Conservation (phyloP, 2,888 invertebrate species). For the Apoderus coryli region DNA sequence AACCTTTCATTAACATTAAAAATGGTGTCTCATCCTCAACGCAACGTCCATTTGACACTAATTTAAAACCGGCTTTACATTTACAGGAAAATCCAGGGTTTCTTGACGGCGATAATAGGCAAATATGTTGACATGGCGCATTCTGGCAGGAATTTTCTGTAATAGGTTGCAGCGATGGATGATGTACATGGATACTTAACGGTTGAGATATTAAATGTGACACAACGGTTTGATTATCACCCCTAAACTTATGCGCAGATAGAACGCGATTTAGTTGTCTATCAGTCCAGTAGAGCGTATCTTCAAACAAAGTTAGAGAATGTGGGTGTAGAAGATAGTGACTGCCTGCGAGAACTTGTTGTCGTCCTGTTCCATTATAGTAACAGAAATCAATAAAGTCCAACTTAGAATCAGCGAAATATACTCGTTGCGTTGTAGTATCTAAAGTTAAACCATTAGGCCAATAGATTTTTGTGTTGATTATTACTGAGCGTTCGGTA, state of each 20-base stretch:
- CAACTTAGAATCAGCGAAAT: constrained; percentile 93
- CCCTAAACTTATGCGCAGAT: constrained; percentile 80
- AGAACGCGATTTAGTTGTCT: constrained; percentile 79
- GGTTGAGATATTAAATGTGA: constrained; percentile 92
- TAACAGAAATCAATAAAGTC: constrained; percentile 97
- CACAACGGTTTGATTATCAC: constrained; percentile 83
- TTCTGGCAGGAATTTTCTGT: constrained; percentile 62
- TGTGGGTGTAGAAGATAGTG: constrained; percentile 93
- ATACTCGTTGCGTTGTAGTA: constrained; percentile 80
- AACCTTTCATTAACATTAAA: constrained; percentile 77
- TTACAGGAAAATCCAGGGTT: constrained; percentile 63
- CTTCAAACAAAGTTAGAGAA: constrained; percentile 88
- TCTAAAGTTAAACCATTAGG: constrained; percentile 96
- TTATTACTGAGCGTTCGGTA: constrained; percentile 65
- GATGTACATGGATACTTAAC: constrained; percentile 87
- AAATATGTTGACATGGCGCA: constrained; percentile 74
- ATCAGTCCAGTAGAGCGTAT: constrained; percentile 94
- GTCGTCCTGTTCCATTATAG: constrained; percentile 84
- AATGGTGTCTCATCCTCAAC: constrained; percentile 77
- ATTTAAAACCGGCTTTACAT: constrained; percentile 77
- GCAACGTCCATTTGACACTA: constrained; percentile 52
- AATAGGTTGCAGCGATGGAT: constrained; percentile 82
- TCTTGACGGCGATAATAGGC: constrained; percentile 69
- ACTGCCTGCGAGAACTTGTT: constrained; percentile 75
- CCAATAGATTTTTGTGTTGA: constrained; percentile 94